Evolutionary conservation across 2,888 invertebrate genomes (phyloP), one percentile per base, ranked within the genome.

Genomic region (Petrophora chlorosata): DNA sequence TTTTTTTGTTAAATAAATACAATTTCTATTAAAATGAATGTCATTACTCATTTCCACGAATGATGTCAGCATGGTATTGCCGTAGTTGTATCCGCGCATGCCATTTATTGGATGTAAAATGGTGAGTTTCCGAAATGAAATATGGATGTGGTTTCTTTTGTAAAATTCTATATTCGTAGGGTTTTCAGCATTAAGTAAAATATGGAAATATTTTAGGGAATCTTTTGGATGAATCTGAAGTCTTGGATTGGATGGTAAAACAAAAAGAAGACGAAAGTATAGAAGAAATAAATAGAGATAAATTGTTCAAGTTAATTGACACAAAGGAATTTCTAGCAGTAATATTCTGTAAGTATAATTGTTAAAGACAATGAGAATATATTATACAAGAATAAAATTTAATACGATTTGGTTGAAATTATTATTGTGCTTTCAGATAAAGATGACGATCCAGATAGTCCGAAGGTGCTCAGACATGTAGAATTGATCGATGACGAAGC

Each of bases 401-500:
- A 10, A 17, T 9, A 16, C 29, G 14, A 40, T 14, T 3, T 0
- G n/a, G 10, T 23, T 34, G 33, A 44, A 30, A 19, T 43, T 33
- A 30, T 44, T 26, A 28, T 25, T 9, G 0, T 22, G 12, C 8
- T 69, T 73, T 32, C 49, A 96, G 96, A 95, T 79, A 95, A 94
- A 79, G 96, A 96, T 70, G 96, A 96, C 39, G 95, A 96, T 82
- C 93, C 94, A 7, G 94, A 95, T 58, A 94, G 95, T 73, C 95
- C 96, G 2, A 91, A 94, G 71, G 92, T 96, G 39, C 89, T 97
- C n/a, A 91, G 97, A 49, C 96, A 97, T 73, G 92, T 97, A 48
- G 97, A 97, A 80, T 81, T 97, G 35, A 98, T 97, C 61, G 98
- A 98, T 65, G 97, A 97, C 65, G 97, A 98, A 86, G 97, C 97